A percentile compares a stretch with the other conserved stretches of the same genome.
phyloP scores from a whole-genome alignment of 2,888 invertebrate genomes.

The Embidobia sp. region DNA sequence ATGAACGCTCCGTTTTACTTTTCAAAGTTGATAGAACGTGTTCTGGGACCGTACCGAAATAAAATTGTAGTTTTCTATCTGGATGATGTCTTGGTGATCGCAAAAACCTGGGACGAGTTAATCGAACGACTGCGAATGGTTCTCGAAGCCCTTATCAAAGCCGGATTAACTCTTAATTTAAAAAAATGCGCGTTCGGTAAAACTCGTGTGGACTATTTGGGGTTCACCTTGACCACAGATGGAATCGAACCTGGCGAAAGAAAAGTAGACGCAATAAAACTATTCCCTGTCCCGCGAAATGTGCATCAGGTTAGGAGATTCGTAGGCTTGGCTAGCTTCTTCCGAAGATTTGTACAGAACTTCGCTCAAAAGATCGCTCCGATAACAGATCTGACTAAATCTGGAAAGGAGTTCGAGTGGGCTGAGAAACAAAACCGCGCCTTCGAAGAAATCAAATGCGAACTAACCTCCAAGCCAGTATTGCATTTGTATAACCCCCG shows the following conservation, averaged over 20 bases:
- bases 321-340: slow-evolving; percentile 1
- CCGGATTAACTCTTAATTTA: background rate
- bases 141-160: background rate
- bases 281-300: background rate
- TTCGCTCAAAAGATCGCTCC: background rate
- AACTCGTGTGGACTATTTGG: background rate
- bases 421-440: background rate
- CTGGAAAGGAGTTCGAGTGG: background rate
- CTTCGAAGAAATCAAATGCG: background rate
- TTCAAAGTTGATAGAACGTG: background rate
- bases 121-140: background rate
- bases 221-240: background rate
- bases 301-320: background rate
- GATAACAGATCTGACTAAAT: background rate
- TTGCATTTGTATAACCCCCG: background rate
- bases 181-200: background rate
- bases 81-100: background rate
- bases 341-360: slow-evolving; percentile 3
- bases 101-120: background rate
- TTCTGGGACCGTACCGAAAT: background rate
- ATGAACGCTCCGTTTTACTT: slow-evolving; percentile 5
- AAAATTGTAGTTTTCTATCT: background rate
- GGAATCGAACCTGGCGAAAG: background rate
- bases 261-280: background rate
- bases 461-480: background rate